Base-by-base conservation (phyloP, 2,888 invertebrate species). In the Orchesella flavescens region DNA sequence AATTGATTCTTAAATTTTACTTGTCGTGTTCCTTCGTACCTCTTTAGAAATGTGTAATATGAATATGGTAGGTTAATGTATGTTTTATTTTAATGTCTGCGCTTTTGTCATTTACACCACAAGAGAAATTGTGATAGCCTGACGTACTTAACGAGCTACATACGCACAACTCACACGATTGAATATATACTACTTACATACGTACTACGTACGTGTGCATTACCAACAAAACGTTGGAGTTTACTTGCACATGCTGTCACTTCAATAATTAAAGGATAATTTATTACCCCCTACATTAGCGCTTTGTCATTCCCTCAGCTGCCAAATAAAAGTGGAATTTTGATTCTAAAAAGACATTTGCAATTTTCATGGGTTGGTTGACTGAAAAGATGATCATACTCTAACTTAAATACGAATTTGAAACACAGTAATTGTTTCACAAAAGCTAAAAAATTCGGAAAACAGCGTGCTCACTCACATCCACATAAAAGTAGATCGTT, bases 231-330 rank as follows among this genome's bases (percentile, higher is more conserved):
- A 34, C 34, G 34, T 34, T 34, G 34, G 34, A 34, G 34, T 34
- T 34, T 4, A 34, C 63, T 21, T 49, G 13, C 19, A 19, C 13
- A 59, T 46, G 15, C n/a, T 49, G 49, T 53, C 75, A 65, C 65
- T 49, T 63, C 17, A 49, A 17, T 65, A 63, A 75, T 65, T 65
- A 55, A 49, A 46, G 4, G 19, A 17, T 53, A 75, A 75, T 75
- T 75, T 75, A 75, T 65, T 12, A 75, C 19, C 55, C 55, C 55
- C 55, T 9, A 55, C 55, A 15, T 55, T 17, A 55, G n/a, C 55
- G 17, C 55, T 55, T 43, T 44, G 19, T 46, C 19, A 17, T 66
- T 17, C 46, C 1, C 17, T 15, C 34, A 63, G 15, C 15, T 49
- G 34, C 34, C 34, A 34, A 34, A 49, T 49, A 49, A 15, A 49